phyloP scores from a whole-genome alignment of 2,797 vertebrate genomes.

The Oryzias dopingdopingensis region DNA sequence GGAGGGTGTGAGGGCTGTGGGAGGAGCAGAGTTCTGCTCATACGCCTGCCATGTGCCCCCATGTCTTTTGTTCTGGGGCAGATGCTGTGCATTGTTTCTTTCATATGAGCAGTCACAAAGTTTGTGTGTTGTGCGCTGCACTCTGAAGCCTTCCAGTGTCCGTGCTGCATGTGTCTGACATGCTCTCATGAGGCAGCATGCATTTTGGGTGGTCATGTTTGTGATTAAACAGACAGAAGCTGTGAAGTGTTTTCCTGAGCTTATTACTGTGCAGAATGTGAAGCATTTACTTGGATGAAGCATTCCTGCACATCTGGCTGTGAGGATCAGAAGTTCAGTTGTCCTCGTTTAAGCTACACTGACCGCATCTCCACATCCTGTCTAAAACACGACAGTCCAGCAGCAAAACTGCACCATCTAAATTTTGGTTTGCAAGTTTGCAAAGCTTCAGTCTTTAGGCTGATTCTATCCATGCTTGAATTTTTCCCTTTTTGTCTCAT shows the following conservation, averaged over 20 bases:
- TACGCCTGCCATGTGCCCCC: conserved; percentile 37
- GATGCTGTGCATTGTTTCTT: conserved; percentile 29
- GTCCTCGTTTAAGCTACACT: conserved; percentile 35
- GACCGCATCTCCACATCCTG: conserved; percentile 66
- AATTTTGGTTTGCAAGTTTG: conserved; percentile 52
- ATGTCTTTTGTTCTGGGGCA: conserved; percentile 36
- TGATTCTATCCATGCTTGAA: conserved; percentile 24
- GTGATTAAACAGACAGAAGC: conserved; percentile 21
- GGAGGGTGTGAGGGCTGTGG: conserved; percentile 4
- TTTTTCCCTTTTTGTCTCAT: conserved; percentile 14
- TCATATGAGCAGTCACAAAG: conserved; percentile 29
- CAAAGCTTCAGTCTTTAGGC: conserved; percentile 26
- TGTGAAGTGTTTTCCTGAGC: conserved; percentile 37
- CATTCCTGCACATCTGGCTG: conserved; percentile 45
- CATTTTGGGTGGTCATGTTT: conserved; percentile 50
- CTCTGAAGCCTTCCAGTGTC: conserved; percentile 23
- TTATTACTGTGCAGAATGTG: conserved; percentile 28
- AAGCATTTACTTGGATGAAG: conserved; percentile 17
- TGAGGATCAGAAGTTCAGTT: conserved; percentile 55
- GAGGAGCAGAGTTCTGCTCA: conserved; percentile 18
- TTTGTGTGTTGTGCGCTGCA: conserved; percentile 10
- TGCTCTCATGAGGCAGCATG: conserved; percentile 12
- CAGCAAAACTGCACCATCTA: conserved; percentile 48
- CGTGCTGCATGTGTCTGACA: conserved; percentile 10
- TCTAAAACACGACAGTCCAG: conserved; percentile 44